Conservation (phyloP, 1,140 invertebrate species). For the Schlechtendalia chinensis region DNA sequence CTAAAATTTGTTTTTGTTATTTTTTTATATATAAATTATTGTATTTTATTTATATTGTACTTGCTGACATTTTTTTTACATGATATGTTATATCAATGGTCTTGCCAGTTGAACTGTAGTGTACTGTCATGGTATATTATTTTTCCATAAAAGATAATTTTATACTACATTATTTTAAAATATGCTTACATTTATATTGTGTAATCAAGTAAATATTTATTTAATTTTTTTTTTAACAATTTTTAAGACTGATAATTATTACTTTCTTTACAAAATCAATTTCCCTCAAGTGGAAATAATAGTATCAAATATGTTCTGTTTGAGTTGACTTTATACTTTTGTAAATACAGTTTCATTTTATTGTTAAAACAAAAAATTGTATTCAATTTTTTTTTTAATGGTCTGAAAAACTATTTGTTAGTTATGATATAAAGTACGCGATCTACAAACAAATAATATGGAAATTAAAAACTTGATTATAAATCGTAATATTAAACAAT, state of each 20-base stretch:
- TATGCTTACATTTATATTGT: background rate
- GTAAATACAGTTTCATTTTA: no score
- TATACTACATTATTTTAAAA: background rate
- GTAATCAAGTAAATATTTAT: background rate
- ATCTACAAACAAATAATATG: no score
- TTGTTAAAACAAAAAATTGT: no score
- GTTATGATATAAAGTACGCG: no score
- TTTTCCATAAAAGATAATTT: slow-evolving; percentile 21
- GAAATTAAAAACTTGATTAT: no score
- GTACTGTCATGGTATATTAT: slow-evolving; percentile 18
- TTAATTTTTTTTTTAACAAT: background rate
- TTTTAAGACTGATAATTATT: background rate
- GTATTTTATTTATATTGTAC: no score
- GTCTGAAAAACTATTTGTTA: no score
- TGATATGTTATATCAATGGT: slow-evolving; percentile 5
- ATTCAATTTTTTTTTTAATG: no score
- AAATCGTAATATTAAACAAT: no score
- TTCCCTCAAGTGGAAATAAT: background rate
- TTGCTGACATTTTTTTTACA: background rate
- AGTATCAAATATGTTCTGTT: no score
- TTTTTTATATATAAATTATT: background rate
- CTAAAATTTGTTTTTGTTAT: background rate
- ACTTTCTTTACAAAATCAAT: background rate
- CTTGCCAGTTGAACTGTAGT: slow-evolving; percentile 5
- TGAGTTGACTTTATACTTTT: background rate